Conservation (phyloP, 2,113 vertebrate species). For the Stigmatopora argus region DNA sequence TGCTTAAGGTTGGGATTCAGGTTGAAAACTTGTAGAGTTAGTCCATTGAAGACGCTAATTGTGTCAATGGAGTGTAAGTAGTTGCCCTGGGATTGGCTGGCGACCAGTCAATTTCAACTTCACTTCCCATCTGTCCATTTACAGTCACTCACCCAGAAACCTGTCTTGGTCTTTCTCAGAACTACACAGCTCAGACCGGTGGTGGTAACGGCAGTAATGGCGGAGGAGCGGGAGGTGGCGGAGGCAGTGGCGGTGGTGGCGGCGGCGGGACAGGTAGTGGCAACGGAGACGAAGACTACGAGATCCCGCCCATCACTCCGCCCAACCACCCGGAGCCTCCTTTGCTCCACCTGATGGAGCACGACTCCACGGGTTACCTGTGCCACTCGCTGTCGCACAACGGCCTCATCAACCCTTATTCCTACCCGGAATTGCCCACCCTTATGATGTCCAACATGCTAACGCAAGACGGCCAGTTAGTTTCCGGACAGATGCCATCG, state of each 20-base stretch:
- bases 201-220: slow-evolving; percentile 64
- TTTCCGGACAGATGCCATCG: slow-evolving; percentile 92
- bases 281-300: slow-evolving; percentile 86
- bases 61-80: neutral
- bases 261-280: slow-evolving; percentile 47
- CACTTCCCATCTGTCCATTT: neutral
- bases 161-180: slow-evolving; percentile 61
- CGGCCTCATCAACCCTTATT: slow-evolving; percentile 91
- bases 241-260: slow-evolving; percentile 56
- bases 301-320: slow-evolving; percentile 97
- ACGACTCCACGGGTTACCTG: slow-evolving; percentile 86
- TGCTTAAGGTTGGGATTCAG: neutral
- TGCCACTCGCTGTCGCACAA: slow-evolving; percentile 90
- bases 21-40: neutral
- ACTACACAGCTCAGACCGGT: slow-evolving; percentile 80
- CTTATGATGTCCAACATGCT: slow-evolving; percentile 99
- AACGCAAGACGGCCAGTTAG: slow-evolving; percentile 90
- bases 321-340: slow-evolving; percentile 91
- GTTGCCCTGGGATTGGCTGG: neutral
- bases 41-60: neutral
- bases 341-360: slow-evolving; percentile 94
- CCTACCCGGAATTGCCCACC: slow-evolving; percentile 93
- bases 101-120: neutral
- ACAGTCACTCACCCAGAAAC: neutral
- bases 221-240: slow-evolving; percentile 55